Evolutionary conservation across 2,888 invertebrate species (phyloP), one percentile per base, ranked within the genome.

Genomic region (Pseudeuparius sepicola): DNA sequence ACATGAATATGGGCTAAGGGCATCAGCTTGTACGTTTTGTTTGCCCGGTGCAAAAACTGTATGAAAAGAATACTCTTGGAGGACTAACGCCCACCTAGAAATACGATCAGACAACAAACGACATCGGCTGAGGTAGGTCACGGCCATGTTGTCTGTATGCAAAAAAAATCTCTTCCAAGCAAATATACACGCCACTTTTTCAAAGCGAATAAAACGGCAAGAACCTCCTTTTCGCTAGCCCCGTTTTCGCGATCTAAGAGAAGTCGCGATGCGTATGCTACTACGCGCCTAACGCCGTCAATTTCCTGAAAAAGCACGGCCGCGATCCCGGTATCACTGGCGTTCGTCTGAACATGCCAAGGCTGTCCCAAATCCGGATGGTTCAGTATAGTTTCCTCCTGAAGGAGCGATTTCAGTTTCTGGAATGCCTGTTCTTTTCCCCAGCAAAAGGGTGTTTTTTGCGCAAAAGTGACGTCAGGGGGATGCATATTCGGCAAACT

Each of bases 331-430:
- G 15, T 14, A 17, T 37, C 33, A 28, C 28, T 28, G 12, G 33
- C 37, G 24, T 37, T 34, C 3, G 28, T 20, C 4, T 14, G 13
- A 4, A 37, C 33, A 23, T 34, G n/a, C 32, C 32, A 37, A 20
- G 37, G 33, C 16, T 34, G 16, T 4, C 24, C 9, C 5, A 24
- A 24, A 16, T 37, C 28, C 3, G 34, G 37, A 20, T 37, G 37
- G 15, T 34, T 28, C 2, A 33, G 23, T 4, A 26, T 11, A 9
- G 26, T 10, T 3, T n/a, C 24, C 10, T 12, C 2, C 20, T 29
- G 5, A 9, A 34, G 13, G 4, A 7, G 7, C 12, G 3, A 9
- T 24, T 36, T 24, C 15, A 31, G 10, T 7, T 4, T 4, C 13
- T 31, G n/a, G 13, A 38, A 36, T 4, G 35, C 24, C 13, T 31